Percentiles rank a stretch among this genome's conserved stretches.
Conservation (phyloP, 1,140 invertebrate genomes). For the Camponotus floridanus region DNA sequence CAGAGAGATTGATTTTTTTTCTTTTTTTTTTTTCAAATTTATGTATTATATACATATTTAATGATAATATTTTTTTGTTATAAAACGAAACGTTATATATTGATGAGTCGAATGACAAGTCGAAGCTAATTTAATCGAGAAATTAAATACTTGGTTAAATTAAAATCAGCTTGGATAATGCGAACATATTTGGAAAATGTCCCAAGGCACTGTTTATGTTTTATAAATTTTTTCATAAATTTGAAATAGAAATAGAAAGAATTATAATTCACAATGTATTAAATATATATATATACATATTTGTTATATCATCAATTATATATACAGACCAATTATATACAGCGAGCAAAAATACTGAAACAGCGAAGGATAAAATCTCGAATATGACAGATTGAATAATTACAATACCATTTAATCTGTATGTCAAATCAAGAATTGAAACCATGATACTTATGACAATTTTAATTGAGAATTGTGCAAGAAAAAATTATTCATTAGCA, state of each 20-base stretch:
- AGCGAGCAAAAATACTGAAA: background rate
- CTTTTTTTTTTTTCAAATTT: background rate
- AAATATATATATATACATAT: conserved; percentile 18
- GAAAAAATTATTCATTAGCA: background rate
- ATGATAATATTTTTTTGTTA: background rate
- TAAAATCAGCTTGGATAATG: background rate
- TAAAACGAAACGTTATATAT: background rate
- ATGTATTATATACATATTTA: background rate
- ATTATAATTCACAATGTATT: background rate
- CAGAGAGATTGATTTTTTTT: background rate
- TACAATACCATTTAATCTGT: background rate
- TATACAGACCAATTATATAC: too few species aligned
- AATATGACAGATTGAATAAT: background rate
- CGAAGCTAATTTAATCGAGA: background rate
- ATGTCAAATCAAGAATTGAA: background rate
- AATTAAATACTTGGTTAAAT: background rate
- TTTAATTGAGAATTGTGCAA: background rate
- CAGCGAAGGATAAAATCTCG: conserved; percentile 19
- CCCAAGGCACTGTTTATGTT: background rate
- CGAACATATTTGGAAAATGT: background rate
- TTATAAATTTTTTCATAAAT: conserved; percentile 9
- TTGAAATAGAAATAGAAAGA: background rate
- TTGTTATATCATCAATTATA: conserved; percentile 4
- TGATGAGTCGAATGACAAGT: background rate
- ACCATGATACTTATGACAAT: background rate